Base-by-base conservation (phyloP, 37 sponge, comb jelly and placozoan species). In the Petrosia ficiformis region DNA sequence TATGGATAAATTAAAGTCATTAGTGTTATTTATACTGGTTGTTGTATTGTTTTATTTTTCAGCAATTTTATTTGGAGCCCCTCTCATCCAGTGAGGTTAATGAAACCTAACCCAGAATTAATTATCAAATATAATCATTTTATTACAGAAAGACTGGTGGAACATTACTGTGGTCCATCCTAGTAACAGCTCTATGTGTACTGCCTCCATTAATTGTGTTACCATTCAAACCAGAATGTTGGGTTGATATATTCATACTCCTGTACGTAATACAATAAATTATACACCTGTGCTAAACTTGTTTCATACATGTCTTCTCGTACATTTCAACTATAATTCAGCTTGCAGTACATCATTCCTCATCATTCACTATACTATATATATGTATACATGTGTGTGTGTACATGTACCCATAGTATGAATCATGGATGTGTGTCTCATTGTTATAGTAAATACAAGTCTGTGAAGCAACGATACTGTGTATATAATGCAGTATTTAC, bases 51-150 rank as follows among this genome's bases (percentile, higher is more conserved):
- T 78, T 42, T 39, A 36, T 59, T n/a, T 71, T 2, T 29, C 39
- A 33, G 71, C 77, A 60, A 65, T 85, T 71, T 44, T 85, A 39
- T 85, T 85, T 79, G 86, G 86, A 63, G 86, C 86, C 19, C 73
- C 70, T 19, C 57, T 71, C 39, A 5, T 78, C 1, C 37, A 70
- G 84, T 76, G 44, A 25, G 68, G 30, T 25, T 14, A 1, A 28
- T 16, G 24, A 64, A 72, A 8, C 4, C 11, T 10, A 26, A 21
- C 10, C 4, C 30, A 6, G 26, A 31, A 31, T 24, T 43, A 72
- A 22, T 24, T 26, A 24, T 14, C 33, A 14, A 31, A 19, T 74
- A 57, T 57, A 14, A 39, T 26, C 10, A 30, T 38, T 44, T 30
- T 19, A 21, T 30, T 75, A 3, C 42, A 84, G 78, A 24, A 58